These are phyloP conservation scores for Oriolus oriolus DNA, from an alignment of 2,113 vertebrate species.

Conservation along the genomic window DNA sequence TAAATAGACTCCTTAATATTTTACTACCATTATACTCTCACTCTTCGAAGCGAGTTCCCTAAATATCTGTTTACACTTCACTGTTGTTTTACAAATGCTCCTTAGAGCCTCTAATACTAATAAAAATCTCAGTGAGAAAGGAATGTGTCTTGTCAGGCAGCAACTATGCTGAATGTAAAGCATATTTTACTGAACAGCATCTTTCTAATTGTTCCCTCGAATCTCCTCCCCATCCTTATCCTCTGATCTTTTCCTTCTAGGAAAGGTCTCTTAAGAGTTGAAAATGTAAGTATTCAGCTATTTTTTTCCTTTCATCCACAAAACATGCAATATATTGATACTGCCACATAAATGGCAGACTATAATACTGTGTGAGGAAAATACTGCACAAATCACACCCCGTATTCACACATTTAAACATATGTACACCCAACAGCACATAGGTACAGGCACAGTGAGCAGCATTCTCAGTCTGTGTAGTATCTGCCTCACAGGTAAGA, in stretches of 20 bases:
- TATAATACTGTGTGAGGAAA: neutral
- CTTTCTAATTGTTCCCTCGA: neutral
- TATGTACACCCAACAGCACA: neutral
- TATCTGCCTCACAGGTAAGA: neutral
- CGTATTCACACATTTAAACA: neutral
- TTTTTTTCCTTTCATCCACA: neutral
- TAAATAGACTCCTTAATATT: neutral
- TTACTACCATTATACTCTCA: neutral
- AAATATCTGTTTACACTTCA: neutral
- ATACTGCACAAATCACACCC: neutral
- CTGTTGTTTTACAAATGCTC: neutral
- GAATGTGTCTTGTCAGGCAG: neutral
- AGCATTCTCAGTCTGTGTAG: neutral
- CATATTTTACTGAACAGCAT: neutral
- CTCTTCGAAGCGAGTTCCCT: neutral
- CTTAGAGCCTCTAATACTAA: neutral
- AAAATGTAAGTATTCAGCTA: neutral
- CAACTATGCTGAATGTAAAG: neutral
- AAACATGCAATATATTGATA: neutral
- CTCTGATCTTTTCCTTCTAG: neutral
- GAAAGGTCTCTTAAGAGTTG: neutral
- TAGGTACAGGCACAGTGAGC: accelerated
- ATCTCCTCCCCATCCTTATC: neutral
- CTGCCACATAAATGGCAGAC: neutral
- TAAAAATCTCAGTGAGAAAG: neutral